These are phyloP conservation scores for Drosophila auraria DNA, from an alignment of 1,140 invertebrate genomes.

Conservation along the genomic window DNA sequence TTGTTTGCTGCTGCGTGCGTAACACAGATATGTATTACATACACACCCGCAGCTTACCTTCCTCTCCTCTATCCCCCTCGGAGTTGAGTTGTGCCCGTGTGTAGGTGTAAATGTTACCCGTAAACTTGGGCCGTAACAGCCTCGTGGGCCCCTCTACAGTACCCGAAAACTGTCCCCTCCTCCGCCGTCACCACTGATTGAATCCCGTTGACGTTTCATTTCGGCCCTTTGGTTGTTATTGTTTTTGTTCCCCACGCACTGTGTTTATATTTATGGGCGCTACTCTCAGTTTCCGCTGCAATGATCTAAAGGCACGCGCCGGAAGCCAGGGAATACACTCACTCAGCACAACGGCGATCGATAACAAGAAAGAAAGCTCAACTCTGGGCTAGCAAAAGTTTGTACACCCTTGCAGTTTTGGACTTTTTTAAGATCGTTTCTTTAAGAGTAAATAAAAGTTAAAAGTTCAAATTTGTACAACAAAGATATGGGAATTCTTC, in stretches of 20 bases:
- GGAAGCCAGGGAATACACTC: constrained; percentile 12
- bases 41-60: constrained; percentile 44
- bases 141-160: neutral
- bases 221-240: constrained; percentile 9
- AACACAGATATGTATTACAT: constrained; percentile 50
- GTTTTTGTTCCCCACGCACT: constrained; percentile 18
- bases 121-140: constrained; percentile 20
- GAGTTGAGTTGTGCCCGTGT: constrained; percentile 11
- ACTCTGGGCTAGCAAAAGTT: neutral
- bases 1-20: constrained; percentile 79
- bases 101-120: constrained; percentile 31
- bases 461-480: neutral
- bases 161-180: neutral
- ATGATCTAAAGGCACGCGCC: constrained; percentile 62
- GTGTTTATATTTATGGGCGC: constrained; percentile 46
- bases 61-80: constrained; percentile 5
- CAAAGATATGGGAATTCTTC: too few relatives aligned
- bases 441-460: too few relatives aligned
- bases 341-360: constrained; percentile 11
- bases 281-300: constrained; percentile 32
- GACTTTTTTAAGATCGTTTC: too few relatives aligned
- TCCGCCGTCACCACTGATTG: constrained; percentile 16
- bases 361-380: constrained; percentile 5
- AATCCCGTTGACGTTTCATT: constrained; percentile 40
- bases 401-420: neutral